These are phyloP conservation scores for Ormyrus pomaceus DNA, from an alignment of 2,888 invertebrate genomes.

Conservation along the genomic window DNA sequence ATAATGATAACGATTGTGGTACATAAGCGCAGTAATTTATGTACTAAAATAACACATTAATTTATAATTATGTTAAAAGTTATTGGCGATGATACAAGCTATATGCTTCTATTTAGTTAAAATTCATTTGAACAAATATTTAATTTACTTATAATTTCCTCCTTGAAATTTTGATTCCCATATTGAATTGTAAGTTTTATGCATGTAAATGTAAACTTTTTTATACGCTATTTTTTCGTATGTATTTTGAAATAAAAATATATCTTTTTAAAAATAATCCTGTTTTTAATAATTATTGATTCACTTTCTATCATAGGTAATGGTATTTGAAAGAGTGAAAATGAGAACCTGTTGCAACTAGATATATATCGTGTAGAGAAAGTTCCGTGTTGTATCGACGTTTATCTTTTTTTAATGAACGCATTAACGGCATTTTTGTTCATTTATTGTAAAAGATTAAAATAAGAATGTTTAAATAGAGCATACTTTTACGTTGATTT, in stretches of 20 bases:
- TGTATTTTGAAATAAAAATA: slow-evolving; percentile 31
- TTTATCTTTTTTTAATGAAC: too few relatives aligned
- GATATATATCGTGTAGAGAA: too few relatives aligned
- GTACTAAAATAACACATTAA: slow-evolving; percentile 37
- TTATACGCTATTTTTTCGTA: neutral
- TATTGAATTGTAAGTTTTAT: slow-evolving; percentile 2
- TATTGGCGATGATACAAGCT: slow-evolving; percentile 29
- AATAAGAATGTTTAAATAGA: too few relatives aligned
- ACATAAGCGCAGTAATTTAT: slow-evolving; percentile 43
- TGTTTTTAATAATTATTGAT: neutral
- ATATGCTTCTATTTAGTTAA: neutral
- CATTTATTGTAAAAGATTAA: too few relatives aligned
- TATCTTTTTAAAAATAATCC: neutral
- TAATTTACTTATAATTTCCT: slow-evolving; percentile 8
- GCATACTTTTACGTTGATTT: too few relatives aligned
- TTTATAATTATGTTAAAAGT: slow-evolving; percentile 50
- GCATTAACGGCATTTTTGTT: too few relatives aligned
- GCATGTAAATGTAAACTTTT: slow-evolving; percentile 9
- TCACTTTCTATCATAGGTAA: neutral
- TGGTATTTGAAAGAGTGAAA: neutral
- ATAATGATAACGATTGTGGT: slow-evolving; percentile 32
- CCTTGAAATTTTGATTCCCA: neutral
- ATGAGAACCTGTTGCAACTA: too few relatives aligned
- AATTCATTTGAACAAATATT: too few relatives aligned
- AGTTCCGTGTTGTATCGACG: too few relatives aligned